These are phyloP conservation scores for Dendrolimus kikuchii DNA, from an alignment of 1,140 invertebrate genomes.

Conservation along the genomic window DNA sequence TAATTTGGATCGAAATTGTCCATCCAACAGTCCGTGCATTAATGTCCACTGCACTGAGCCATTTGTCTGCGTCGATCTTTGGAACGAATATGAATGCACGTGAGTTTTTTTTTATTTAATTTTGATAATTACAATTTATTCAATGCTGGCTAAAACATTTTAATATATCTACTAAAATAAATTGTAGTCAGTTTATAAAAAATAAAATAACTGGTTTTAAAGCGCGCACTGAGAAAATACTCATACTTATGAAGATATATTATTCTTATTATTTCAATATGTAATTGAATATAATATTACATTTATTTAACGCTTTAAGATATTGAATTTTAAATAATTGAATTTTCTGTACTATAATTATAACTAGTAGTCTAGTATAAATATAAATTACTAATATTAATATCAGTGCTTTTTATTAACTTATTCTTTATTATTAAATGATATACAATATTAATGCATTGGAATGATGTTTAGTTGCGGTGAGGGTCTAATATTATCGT, in stretches of 20 bases:
- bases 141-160: too few relatives aligned
- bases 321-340: constrained; percentile 10
- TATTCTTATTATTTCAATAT: constrained; percentile 4
- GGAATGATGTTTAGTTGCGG: constrained; percentile 82
- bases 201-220: constrained; percentile 7
- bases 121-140: too few relatives aligned
- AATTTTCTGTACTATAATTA: constrained; percentile 14
- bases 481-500: constrained; percentile 89
- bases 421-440: too few relatives aligned
- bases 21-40: constrained; percentile 94
- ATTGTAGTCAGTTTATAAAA: too few relatives aligned
- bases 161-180: too few relatives aligned
- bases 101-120: constrained; percentile 74
- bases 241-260: constrained; percentile 12
- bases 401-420: not conserved
- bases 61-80: constrained; percentile 97
- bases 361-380: constrained; percentile 6
- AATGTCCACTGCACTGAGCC: constrained; percentile 92
- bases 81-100: constrained; percentile 98
- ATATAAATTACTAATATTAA: constrained; percentile 12
- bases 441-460: constrained; percentile 16
- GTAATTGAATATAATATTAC: constrained; percentile 3
- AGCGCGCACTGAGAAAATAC: constrained; percentile 52
- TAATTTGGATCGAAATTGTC: constrained; percentile 92
- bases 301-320: not conserved